These are phyloP conservation scores for Drosophila mimica DNA, from an alignment of 2,888 invertebrate species.

Conservation along the genomic window DNA sequence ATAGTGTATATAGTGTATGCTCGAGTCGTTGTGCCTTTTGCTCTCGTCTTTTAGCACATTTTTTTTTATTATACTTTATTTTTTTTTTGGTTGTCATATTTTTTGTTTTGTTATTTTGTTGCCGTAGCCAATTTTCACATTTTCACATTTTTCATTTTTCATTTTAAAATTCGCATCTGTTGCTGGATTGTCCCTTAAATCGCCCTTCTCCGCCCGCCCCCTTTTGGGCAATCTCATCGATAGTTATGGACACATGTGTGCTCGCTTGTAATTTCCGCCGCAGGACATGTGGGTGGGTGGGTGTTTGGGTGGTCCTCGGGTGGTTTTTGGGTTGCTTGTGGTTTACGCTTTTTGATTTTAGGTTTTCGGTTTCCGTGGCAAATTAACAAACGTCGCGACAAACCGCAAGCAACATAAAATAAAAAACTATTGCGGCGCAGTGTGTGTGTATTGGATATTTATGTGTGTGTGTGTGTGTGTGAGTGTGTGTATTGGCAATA, in stretches of 20 bases:
- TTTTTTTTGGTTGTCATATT: background rate
- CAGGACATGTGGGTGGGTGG: slow-evolving; percentile 54
- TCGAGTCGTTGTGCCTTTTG: background rate
- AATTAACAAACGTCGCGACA: slow-evolving; percentile 79
- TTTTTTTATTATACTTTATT: slow-evolving; percentile 9
- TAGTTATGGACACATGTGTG: slow-evolving; percentile 46
- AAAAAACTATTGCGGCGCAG: slow-evolving; percentile 55
- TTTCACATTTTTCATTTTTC: slow-evolving; percentile 46
- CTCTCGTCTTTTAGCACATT: background rate
- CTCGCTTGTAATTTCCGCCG: slow-evolving; percentile 61
- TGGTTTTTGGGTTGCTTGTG: slow-evolving; percentile 5
- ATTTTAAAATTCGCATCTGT: slow-evolving; percentile 66
- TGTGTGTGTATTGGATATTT: slow-evolving; percentile 5
- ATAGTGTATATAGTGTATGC: slow-evolving; percentile 9
- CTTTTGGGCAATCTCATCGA: slow-evolving; percentile 18
- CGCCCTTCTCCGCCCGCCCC: background rate
- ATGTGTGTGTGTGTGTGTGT: slow-evolving; percentile 20
- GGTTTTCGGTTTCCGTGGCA: slow-evolving; percentile 70
- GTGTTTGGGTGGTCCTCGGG: background rate
- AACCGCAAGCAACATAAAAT: slow-evolving; percentile 54
- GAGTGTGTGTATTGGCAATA: slow-evolving; percentile 35
- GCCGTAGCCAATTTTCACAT: slow-evolving; percentile 60
- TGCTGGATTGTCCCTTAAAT: slow-evolving; percentile 37
- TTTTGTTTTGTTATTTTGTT: slow-evolving; percentile 38
- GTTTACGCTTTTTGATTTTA: slow-evolving; percentile 32